These are phyloP conservation scores for Premnoplex brunnescens DNA, from an alignment of 2,797 vertebrate species.

Conservation along the genomic window DNA sequence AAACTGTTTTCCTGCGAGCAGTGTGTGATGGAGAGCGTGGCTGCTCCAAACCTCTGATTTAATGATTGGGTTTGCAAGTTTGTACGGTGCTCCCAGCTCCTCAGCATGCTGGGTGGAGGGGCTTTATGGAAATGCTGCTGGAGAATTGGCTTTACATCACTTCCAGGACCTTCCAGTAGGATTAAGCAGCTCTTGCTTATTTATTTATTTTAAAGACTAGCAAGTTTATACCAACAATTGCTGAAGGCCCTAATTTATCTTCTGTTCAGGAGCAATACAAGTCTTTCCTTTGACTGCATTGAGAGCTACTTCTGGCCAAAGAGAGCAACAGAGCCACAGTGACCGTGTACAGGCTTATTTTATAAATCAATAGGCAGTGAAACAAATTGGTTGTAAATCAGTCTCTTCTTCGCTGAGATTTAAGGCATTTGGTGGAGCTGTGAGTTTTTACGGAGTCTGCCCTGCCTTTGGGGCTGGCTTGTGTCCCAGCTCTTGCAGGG, in stretches of 20 bases:
- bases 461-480: background rate
- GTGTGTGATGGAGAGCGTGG: background rate
- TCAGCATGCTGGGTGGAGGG: background rate
- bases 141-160: background rate
- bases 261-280: background rate
- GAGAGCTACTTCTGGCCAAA: background rate
- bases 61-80: background rate
- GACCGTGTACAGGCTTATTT: background rate
- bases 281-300: background rate
- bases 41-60: background rate
- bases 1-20: background rate
- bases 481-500: background rate
- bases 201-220: background rate
- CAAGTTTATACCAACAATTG: background rate
- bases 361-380: slow-evolving; percentile 44
- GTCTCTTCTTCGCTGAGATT: slow-evolving; percentile 3
- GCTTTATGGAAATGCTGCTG: background rate
- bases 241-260: background rate
- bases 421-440: background rate
- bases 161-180: background rate
- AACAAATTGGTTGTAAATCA: slow-evolving; percentile 50
- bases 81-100: background rate
- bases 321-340: background rate
- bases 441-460: background rate
- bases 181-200: background rate